phyloP scores from a whole-genome alignment of 2,113 vertebrate species.

The Chamaea fasciata region DNA sequence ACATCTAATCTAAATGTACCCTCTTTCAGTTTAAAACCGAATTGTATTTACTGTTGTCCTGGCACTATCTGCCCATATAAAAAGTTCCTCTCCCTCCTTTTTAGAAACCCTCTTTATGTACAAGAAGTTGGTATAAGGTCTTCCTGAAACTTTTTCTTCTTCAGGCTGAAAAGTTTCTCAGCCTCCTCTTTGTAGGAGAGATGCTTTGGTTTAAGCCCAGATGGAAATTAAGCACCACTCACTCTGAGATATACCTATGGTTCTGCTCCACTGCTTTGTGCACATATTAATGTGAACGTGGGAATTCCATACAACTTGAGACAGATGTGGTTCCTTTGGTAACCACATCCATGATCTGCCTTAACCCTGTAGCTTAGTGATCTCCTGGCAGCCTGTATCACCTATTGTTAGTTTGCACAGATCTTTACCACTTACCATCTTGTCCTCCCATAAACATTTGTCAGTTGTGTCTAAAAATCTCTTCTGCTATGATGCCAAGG shows the following conservation, averaged over 20 bases:
- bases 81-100: neutral
- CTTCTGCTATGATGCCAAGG: neutral
- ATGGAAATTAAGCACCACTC: neutral
- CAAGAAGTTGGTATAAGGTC: neutral
- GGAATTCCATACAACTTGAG: neutral
- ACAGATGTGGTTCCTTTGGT: neutral
- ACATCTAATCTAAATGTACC: neutral
- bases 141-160: neutral
- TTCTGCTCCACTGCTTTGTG: neutral
- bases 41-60: neutral
- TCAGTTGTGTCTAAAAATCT: neutral
- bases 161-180: neutral
- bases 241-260: neutral
- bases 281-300: neutral
- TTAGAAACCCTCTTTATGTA: neutral
- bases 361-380: neutral
- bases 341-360: neutral
- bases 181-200: neutral
- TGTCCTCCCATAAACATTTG: neutral
- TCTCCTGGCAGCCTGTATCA: neutral
- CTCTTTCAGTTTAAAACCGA: neutral
- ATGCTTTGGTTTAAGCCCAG: neutral
- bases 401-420: neutral
- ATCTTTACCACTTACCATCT: neutral
- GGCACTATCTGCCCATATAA: neutral